Conservation (phyloP, 2,113 vertebrate species). For the Megalops atlanticus region DNA sequence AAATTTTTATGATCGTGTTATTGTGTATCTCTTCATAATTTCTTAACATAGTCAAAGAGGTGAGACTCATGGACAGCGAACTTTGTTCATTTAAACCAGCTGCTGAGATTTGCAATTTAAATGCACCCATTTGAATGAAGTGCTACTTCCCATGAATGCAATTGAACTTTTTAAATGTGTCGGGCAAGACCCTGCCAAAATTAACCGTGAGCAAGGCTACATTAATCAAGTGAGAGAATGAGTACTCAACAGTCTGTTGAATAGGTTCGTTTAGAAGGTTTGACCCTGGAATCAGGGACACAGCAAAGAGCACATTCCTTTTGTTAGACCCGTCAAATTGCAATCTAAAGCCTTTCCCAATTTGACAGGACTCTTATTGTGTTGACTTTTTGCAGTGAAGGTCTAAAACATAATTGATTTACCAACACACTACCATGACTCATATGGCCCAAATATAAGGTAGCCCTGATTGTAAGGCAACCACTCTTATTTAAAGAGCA, state of each 20-base stretch:
- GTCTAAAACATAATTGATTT: slow-evolving; percentile 57
- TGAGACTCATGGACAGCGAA: slow-evolving; percentile 55
- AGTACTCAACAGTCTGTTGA: slow-evolving; percentile 47
- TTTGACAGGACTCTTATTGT: slow-evolving; percentile 51
- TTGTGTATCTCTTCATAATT: not conserved
- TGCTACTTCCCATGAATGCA: slow-evolving; percentile 74
- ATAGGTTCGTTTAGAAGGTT: slow-evolving; percentile 50
- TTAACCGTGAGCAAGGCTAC: slow-evolving; percentile 61
- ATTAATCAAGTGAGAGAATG: slow-evolving; percentile 67
- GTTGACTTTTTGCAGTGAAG: slow-evolving; percentile 46
- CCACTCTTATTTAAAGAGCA: no score
- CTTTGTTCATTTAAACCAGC: slow-evolving; percentile 65
- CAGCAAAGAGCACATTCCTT: slow-evolving; percentile 50
- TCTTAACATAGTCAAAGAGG: slow-evolving; percentile 37
- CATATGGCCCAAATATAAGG: no score
- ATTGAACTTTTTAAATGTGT: slow-evolving; percentile 77
- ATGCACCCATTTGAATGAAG: slow-evolving; percentile 80
- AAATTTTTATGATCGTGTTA: no score
- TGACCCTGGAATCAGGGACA: slow-evolving; percentile 42
- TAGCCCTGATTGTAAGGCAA: no score
- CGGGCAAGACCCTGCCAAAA: slow-evolving; percentile 74
- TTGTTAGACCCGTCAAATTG: slow-evolving; percentile 69
- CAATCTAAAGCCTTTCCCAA: slow-evolving; percentile 52
- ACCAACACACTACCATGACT: no score
- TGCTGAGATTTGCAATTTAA: slow-evolving; percentile 77